Evolutionary conservation across 2,113 vertebrate species (phyloP).

Genomic region (Rhinoptilus africanus): DNA sequence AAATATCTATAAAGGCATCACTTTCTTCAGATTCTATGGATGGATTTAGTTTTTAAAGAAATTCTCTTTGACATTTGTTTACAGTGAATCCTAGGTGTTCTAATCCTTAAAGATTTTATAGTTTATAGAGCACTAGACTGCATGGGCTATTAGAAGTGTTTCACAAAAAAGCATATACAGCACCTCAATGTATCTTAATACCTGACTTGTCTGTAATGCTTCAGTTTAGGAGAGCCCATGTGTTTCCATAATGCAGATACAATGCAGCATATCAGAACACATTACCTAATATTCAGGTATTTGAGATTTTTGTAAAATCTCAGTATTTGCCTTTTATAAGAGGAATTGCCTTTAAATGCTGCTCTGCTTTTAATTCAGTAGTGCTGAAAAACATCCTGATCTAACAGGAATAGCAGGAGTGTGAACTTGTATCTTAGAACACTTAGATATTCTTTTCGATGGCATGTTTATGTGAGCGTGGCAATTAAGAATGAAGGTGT

Average conservation of each 20-base stretch:
- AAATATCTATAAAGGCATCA: background rate
- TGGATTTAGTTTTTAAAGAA: background rate
- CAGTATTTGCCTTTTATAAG: background rate
- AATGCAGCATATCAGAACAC: background rate
- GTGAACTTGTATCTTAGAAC: background rate
- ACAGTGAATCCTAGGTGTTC: background rate
- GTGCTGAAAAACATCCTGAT: background rate
- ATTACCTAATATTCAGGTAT: background rate
- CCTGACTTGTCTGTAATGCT: background rate
- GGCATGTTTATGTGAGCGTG: background rate
- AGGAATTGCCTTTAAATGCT: background rate
- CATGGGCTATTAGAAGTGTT: background rate
- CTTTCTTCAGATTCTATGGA: background rate
- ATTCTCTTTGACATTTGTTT: background rate
- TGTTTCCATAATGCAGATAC: background rate
- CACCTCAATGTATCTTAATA: background rate
- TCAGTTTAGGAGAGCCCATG: background rate
- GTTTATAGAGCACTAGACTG: background rate
- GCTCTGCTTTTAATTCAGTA: background rate
- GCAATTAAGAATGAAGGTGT: background rate
- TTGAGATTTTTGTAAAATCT: background rate
- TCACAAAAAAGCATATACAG: background rate
- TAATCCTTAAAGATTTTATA: background rate
- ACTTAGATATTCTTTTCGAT: background rate
- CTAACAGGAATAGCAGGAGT: background rate